Percentiles rank a stretch among this genome's conserved stretches.
These are phyloP conservation scores for Madoqua kirkii DNA, from an alignment of 2,113 vertebrate genomes.

Conservation along the genomic window DNA sequence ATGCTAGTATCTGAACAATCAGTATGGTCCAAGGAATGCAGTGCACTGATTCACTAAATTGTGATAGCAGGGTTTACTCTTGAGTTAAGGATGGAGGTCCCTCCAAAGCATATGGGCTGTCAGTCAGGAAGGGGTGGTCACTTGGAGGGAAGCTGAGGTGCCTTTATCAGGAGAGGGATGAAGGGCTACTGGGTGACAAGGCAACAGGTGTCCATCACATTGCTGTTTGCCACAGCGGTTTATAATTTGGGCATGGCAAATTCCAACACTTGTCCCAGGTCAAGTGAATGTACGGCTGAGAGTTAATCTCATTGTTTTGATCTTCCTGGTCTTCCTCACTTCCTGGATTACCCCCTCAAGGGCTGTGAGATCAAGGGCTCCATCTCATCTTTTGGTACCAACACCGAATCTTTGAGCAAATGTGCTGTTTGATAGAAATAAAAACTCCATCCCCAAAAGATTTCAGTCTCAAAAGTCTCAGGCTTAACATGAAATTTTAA, in stretches of 20 bases:
- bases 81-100: background rate
- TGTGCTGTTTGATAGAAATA: accelerated
- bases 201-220: accelerated
- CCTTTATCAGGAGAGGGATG: background rate
- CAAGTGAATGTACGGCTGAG: background rate
- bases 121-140: background rate
- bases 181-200: background rate
- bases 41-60: accelerated
- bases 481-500: background rate
- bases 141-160: background rate
- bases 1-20: background rate
- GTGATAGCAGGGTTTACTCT: background rate
- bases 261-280: background rate
- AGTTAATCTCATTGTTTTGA: no score
- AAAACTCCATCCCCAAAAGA: accelerated
- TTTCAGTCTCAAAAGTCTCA: accelerated
- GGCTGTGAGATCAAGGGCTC: background rate
- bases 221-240: accelerated
- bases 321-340: background rate
- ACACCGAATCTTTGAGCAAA: accelerated
- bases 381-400: accelerated
- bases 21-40: background rate
- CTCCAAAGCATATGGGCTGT: background rate
- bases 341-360: no score
- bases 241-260: accelerated